Conservation (phyloP, 1,140 invertebrate genomes). For the Archivesica marissinica region DNA sequence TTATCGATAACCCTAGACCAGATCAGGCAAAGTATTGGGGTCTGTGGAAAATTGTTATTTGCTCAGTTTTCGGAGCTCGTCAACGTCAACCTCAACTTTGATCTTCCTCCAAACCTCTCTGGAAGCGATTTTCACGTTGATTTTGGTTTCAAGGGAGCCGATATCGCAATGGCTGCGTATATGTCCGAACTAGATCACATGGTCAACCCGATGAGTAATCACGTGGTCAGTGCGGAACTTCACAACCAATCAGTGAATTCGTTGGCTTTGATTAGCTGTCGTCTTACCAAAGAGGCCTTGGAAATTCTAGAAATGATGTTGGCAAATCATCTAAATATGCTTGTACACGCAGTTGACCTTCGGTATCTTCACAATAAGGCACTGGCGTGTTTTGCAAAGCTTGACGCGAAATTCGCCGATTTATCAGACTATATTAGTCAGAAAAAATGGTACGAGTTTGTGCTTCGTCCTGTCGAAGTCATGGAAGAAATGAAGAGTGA, state of each 20-base stretch:
- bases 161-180: slow-evolving; percentile 40
- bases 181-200: slow-evolving; percentile 37
- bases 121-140: slow-evolving; percentile 1
- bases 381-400: not conserved
- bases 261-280: slow-evolving; percentile 23
- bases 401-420: not conserved
- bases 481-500: not conserved
- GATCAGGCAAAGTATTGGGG: not conserved
- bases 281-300: slow-evolving; percentile 20
- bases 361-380: not conserved
- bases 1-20: slow-evolving; percentile 6
- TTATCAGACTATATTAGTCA: not conserved
- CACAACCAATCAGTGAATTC: slow-evolving; percentile 47
- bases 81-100: slow-evolving; percentile 27
- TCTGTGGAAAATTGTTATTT: slow-evolving; percentile 26
- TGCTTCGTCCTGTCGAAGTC: not conserved
- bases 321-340: slow-evolving; percentile 7
- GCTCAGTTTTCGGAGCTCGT: slow-evolving; percentile 15
- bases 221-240: slow-evolving; percentile 31
- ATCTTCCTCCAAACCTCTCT: slow-evolving; percentile 6
- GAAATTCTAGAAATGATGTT: slow-evolving; percentile 36
- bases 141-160: slow-evolving; percentile 34
- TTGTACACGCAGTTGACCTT: slow-evolving; percentile 26
- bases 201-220: slow-evolving; percentile 44
- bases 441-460: slow-evolving; percentile 29